phyloP scores from a whole-genome alignment of 2,113 vertebrate species.

The Hassar affinis region DNA sequence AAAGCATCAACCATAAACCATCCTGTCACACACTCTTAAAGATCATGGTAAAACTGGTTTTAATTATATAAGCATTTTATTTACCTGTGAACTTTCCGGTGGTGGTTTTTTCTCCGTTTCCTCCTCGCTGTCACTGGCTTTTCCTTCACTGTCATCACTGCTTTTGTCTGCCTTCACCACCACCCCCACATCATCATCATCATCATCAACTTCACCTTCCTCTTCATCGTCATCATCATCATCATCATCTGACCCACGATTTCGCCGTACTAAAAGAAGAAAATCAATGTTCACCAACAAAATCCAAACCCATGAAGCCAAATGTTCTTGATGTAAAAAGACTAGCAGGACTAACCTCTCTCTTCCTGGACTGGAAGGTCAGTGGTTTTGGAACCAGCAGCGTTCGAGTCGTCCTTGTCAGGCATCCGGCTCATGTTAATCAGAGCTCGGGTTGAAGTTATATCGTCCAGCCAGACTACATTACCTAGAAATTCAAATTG shows the following conservation, averaged over 20 bases:
- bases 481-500: slow-evolving; percentile 78
- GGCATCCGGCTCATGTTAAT: slow-evolving; percentile 89
- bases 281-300: background rate
- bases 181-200: slow-evolving; percentile 77
- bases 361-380: slow-evolving; percentile 67
- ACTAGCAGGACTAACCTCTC: slow-evolving; percentile 79
- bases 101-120: slow-evolving; percentile 48
- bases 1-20: background rate
- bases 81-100: slow-evolving; percentile 57
- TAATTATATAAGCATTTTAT: background rate
- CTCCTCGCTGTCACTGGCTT: slow-evolving; percentile 54
- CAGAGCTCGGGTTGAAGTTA: slow-evolving; percentile 87
- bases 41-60: background rate
- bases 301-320: background rate
- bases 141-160: slow-evolving; percentile 53
- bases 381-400: slow-evolving; percentile 65
- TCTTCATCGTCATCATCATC: slow-evolving; percentile 82
- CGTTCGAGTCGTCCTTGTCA: slow-evolving; percentile 68
- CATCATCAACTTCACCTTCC: slow-evolving; percentile 77
- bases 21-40: background rate
- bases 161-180: slow-evolving; percentile 67
- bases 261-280: slow-evolving; percentile 45
- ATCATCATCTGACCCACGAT: slow-evolving; percentile 76
- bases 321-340: background rate
- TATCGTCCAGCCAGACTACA: slow-evolving; percentile 96